Evolutionary conservation across 2,113 vertebrate genomes (phyloP), one percentile per base, ranked within the genome.

Genomic region (Entomyzon cyanotis): DNA sequence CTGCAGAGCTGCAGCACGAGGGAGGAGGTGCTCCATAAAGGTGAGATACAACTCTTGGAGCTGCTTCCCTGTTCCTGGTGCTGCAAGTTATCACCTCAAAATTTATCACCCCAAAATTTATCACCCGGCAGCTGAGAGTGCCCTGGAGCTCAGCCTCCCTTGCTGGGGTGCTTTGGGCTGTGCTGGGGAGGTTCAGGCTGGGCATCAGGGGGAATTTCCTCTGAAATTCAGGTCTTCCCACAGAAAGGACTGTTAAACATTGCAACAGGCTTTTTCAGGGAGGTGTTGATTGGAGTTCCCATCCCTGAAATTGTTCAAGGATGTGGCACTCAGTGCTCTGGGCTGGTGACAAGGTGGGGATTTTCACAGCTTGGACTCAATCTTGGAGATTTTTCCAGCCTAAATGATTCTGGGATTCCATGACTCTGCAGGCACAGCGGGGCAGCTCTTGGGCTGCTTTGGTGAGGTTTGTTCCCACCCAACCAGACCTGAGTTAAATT

Each of bases 81-180:
- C 55, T 28, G 22, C 5, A 60, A 81, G 52, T 71, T 78, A 60
- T 16, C 65, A 10, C 52, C 58, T 75, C 73, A 37, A 27, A 31
- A 84, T 60, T n/a, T 50, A 79, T 75, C 46, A 16, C 23, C 46
- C 28, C 0, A 0, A 24, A 31, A 84, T 60, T n/a, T 50, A 79
- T 75, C 46, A 16, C 23, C 46, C 28, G 0, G 0, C 11, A 9
- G 31, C 86, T 27, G 30, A 23, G 47, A 47, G 28, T 0, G 5
- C 5, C 3, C 19, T 58, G 68, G 50, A 85, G 33, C n/a, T 44
- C 39, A 31, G 39, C 65, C 23, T 70, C 15, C 33, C 46, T 9
- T 50, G 37, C 44, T 55, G 64, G 28, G 3, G 0, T 3, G 17
- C 12, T 65, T 18, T 41, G 13, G 1, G 19, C 10, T 46, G 52